phyloP scores from a whole-genome alignment of 2,113 vertebrate species.

The Gallinago paraguaiae region DNA sequence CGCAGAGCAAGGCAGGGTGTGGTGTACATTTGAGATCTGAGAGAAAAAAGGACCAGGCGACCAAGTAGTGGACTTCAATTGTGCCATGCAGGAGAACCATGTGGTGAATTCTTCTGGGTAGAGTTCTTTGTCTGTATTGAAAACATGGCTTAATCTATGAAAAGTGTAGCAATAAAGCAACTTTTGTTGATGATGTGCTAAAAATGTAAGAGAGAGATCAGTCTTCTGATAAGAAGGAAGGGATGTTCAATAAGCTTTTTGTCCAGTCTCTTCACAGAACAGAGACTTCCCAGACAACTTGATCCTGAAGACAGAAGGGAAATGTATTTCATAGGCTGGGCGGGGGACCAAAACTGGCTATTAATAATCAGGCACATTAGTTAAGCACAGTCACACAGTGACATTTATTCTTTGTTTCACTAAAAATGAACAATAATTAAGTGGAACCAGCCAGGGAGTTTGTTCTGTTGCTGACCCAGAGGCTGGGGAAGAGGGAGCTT shows the following conservation, averaged over 20 bases:
- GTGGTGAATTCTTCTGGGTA: not conserved
- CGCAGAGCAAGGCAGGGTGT: not conserved
- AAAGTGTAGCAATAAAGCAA: conserved; percentile 18
- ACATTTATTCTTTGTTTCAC: not conserved
- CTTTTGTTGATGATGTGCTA: not conserved
- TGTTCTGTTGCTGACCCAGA: not conserved
- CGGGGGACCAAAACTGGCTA: not conserved
- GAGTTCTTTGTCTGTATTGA: not conserved
- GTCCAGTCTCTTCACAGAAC: not conserved
- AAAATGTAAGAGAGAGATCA: conserved; percentile 29
- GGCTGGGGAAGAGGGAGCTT: not conserved
- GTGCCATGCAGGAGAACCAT: not conserved
- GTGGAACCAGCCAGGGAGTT: not conserved
- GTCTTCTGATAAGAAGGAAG: not conserved
- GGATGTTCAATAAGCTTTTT: conserved; percentile 37
- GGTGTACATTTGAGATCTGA: not conserved
- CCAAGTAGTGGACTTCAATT: not conserved
- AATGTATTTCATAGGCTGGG: not conserved
- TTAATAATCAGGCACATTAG: conserved; percentile 2
- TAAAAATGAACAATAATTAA: conserved; percentile 14
- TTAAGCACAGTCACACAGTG: not conserved
- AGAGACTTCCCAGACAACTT: not conserved
- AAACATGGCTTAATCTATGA: not conserved
- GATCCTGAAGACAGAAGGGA: not conserved
- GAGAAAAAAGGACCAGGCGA: not conserved